Percentiles rank a stretch among this genome's conserved stretches.
Conservation (phyloP, 2,113 vertebrate genomes). For the Chionis minor region DNA sequence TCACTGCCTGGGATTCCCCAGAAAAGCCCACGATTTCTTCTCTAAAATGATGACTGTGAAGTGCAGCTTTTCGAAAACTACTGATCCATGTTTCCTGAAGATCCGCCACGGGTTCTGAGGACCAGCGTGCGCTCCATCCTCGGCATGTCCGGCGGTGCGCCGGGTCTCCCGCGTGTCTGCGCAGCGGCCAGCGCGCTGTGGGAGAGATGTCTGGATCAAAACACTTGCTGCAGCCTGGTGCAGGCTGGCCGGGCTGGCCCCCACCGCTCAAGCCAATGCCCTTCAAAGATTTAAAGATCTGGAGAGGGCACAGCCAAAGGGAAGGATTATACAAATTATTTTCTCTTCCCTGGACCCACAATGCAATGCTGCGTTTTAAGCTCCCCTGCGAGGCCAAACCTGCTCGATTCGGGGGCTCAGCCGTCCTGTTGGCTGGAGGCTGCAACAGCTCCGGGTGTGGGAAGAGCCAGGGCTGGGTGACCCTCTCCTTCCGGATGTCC, state of each 20-base stretch:
- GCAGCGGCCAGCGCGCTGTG: fast-evolving
- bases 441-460: fast-evolving
- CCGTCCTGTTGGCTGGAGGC: neutral
- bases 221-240: fast-evolving
- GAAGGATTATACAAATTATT: neutral
- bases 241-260: neutral
- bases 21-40: fast-evolving
- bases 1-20: neutral
- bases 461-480: neutral
- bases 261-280: fast-evolving
- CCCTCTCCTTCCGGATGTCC: neutral
- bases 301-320: neutral
- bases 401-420: neutral
- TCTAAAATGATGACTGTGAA: fast-evolving
- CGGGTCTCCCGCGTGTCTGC: fast-evolving
- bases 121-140: fast-evolving
- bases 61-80: neutral
- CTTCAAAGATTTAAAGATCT: neutral
- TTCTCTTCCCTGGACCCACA: neutral
- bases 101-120: fast-evolving
- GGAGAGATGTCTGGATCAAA: neutral
- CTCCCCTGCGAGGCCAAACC: neutral
- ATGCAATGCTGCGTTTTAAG: neutral
- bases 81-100: fast-evolving
- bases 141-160: fast-evolving